Percentiles rank a stretch among this genome's conserved stretches.
phyloP scores from a whole-genome alignment of 1,140 invertebrate genomes.

The Panagrolaimus sp. region DNA sequence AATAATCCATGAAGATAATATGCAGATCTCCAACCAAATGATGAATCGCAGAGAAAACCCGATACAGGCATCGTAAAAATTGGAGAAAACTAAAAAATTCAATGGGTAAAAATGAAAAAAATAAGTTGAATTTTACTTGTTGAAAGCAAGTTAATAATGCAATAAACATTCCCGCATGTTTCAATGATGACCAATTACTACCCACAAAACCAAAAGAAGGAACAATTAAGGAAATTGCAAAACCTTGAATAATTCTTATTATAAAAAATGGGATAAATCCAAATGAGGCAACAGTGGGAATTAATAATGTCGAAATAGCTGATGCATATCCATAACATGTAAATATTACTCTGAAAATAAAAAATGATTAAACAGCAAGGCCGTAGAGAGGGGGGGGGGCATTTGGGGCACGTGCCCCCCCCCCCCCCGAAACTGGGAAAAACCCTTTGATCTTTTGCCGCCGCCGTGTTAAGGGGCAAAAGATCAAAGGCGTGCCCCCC shows the following conservation, averaged over 20 bases:
- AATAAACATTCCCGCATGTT: neutral
- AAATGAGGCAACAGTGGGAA: neutral
- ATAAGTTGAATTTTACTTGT: constrained; percentile 8
- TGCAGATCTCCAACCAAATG: constrained; percentile 14
- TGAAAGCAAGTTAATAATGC: constrained; percentile 27
- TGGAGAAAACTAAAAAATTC: neutral
- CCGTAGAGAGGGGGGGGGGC: no score
- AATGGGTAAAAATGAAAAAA: neutral
- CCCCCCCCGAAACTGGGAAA: no score
- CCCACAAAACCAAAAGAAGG: neutral
- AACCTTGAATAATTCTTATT: neutral
- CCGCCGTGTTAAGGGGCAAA: no score
- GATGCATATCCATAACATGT: constrained; percentile 6
- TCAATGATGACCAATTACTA: constrained; percentile 15
- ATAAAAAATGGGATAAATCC: constrained; percentile 3
- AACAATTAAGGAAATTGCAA: neutral
- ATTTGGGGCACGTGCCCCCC: no score
- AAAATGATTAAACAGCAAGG: neutral
- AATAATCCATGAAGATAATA: constrained; percentile 27
- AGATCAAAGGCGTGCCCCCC: no score
- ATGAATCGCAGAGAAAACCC: constrained; percentile 13
- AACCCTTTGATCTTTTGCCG: no score
- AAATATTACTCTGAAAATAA: neutral
- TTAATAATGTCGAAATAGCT: neutral
- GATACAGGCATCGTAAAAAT: constrained; percentile 27